Conservation (phyloP, 2,113 vertebrate species). For the Arenaria interpres region DNA sequence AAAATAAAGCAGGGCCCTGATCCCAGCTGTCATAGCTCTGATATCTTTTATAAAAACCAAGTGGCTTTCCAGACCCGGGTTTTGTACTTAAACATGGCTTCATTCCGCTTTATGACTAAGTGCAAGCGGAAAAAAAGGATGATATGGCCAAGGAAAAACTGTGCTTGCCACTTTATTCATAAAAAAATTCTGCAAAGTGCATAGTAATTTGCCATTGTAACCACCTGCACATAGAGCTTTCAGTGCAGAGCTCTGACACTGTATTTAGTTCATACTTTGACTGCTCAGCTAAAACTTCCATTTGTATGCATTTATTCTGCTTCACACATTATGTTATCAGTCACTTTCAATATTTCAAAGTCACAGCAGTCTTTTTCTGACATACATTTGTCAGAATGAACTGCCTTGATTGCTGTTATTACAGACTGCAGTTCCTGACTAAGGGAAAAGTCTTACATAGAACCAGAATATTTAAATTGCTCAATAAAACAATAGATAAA, state of each 20-base stretch:
- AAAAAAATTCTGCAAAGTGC: slow-evolving; percentile 66
- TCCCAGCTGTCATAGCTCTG: not conserved
- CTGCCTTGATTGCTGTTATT: slow-evolving; percentile 78
- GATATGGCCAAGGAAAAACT: not conserved
- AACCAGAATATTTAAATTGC: slow-evolving; percentile 63
- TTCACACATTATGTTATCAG: slow-evolving; percentile 79
- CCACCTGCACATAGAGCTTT: slow-evolving; percentile 46
- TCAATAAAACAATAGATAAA: slow-evolving; percentile 66
- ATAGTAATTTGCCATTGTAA: slow-evolving; percentile 68
- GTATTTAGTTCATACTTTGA: slow-evolving; percentile 73
- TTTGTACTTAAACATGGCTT: slow-evolving; percentile 29
- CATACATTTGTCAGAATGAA: slow-evolving; percentile 75
- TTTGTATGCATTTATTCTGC: slow-evolving; percentile 82
- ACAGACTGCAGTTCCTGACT: slow-evolving; percentile 59
- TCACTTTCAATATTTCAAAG: slow-evolving; percentile 80
- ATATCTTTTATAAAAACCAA: not conserved
- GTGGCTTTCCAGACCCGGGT: not conserved
- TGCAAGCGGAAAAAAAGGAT: not conserved
- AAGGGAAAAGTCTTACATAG: slow-evolving; percentile 43
- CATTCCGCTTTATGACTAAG: not conserved
- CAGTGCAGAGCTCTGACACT: slow-evolving; percentile 36
- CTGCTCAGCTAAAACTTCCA: slow-evolving; percentile 74
- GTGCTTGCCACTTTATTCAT: slow-evolving; percentile 55
- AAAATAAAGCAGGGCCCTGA: not conserved
- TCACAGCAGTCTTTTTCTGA: slow-evolving; percentile 76